These are phyloP conservation scores for Cirrhinus molitorella DNA, from an alignment of 2,797 vertebrate species.

Conservation along the genomic window DNA sequence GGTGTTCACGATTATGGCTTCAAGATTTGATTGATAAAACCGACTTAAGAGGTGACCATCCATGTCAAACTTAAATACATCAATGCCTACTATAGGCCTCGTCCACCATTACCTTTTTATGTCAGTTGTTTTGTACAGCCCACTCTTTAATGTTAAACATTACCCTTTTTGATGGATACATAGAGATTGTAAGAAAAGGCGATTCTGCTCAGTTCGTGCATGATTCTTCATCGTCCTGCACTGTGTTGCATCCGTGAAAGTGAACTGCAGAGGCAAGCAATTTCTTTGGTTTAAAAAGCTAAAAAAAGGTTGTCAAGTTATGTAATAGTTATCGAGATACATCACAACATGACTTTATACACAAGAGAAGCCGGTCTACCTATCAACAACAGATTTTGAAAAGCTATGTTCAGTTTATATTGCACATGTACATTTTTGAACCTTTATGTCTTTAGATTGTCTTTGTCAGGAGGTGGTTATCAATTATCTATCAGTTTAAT, in stretches of 20 bases:
- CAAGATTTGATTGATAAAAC: no score
- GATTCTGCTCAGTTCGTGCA: background rate
- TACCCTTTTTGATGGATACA: background rate
- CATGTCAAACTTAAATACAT: no score
- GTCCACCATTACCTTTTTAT: conserved; percentile 1
- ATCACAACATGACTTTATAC: conserved; percentile 26
- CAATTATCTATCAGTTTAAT: conserved; percentile 51
- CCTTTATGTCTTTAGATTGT: conserved; percentile 54
- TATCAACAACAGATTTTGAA: conserved; percentile 44
- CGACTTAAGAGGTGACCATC: background rate
- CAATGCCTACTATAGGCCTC: no score
- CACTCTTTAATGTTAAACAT: background rate
- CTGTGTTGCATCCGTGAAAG: background rate
- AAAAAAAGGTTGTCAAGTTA: conserved; percentile 13
- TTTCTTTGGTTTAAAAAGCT: conserved; percentile 16
- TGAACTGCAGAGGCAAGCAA: conserved; percentile 22
- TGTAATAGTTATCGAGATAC: background rate
- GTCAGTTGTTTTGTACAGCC: background rate
- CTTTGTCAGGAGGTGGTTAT: conserved; percentile 55
- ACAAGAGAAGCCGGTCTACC: conserved; percentile 48
- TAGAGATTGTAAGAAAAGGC: background rate
- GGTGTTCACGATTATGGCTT: no score
- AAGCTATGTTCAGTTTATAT: conserved; percentile 64
- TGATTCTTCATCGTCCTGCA: background rate
- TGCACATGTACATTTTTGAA: conserved; percentile 65